These are phyloP conservation scores for Bruchidius siliquastri DNA, from an alignment of 2,888 invertebrate species.

Conservation along the genomic window DNA sequence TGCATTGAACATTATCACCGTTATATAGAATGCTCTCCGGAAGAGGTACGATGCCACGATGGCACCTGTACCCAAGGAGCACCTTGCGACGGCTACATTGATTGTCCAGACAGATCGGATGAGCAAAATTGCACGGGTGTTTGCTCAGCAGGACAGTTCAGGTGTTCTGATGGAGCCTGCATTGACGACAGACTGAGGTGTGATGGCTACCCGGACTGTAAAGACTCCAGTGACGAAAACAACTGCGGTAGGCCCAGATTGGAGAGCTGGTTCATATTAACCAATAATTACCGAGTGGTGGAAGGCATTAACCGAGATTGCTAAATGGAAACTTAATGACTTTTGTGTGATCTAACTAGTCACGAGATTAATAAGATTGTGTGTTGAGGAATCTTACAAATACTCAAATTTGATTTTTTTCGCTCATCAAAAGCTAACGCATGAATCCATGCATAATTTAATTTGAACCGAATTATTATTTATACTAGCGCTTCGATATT, in stretches of 20 bases:
- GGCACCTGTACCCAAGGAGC: conserved; percentile 48
- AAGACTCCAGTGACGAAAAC: conserved; percentile 56
- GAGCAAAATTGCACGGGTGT: conserved; percentile 57
- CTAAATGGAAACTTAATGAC: neutral
- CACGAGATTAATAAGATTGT: neutral
- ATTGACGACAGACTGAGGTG: conserved; percentile 46
- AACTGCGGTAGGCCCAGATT: conserved; percentile 43
- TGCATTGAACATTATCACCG: neutral
- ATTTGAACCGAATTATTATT: too few relatives aligned
- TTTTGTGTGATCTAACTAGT: neutral
- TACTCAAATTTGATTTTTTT: too few relatives aligned
- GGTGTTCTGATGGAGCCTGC: conserved; percentile 48
- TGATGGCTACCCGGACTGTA: conserved; percentile 53
- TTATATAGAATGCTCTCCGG: conserved; percentile 42
- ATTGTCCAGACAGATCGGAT: conserved; percentile 74
- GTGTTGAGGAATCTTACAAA: too few relatives aligned
- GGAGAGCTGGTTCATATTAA: neutral
- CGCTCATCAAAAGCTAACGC: too few relatives aligned
- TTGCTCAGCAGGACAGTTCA: conserved; percentile 28
- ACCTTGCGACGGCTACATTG: conserved; percentile 54
- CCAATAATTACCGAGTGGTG: neutral
- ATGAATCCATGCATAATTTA: too few relatives aligned
- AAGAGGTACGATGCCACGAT: conserved; percentile 53
- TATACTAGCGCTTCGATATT: too few relatives aligned
- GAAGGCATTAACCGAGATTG: neutral